Base-by-base conservation (phyloP, 2,113 vertebrate genomes). In the Jaculus jaculus region DNA sequence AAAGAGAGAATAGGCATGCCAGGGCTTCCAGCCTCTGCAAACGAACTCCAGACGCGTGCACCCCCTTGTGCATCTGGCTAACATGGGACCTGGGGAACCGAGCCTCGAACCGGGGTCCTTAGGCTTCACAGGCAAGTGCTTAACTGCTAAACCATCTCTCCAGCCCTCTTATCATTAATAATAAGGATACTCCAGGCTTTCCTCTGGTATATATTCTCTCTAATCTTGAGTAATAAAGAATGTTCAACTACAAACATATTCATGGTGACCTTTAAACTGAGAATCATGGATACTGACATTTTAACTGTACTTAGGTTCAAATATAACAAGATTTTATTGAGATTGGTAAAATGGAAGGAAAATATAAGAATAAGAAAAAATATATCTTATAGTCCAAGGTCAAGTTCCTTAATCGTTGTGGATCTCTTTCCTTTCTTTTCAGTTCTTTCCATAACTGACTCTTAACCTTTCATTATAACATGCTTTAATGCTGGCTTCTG, bases 311-410 rank as follows among this genome's bases (percentile, higher is more conserved):
- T 61, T 47, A 69, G 15, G 61, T 47, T 83, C 68, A 58, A 85
- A 60, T 85, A 85, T 87, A n/a, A 84, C 6, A 84, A 73, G 11
- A 61, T 89, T 86, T 93, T 81, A 60, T 72, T 86, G 58, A 66
- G 21, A 34, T 7, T 28, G n/a, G 54, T 63, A 79, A 82, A 66
- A 51, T 91, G 26, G 4, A 82, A 95, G 34, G 13, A 30, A 93
- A 90, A 15, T 66, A 8, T 5, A 68, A 68, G n/a, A 28, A 12
- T 23, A 84, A 28, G 42, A 7, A 51, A 68, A 37, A 17, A 34
- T 18, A 7, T 47, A 47, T 47, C 42, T 47, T 47, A 47, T 47
- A 47, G 8, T 47, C 69, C 69, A 34, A 42, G 5, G 21, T 7
- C 20, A 77, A 69, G 58, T 90, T 42, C 63, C 63, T 3, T 12